These are phyloP conservation scores for Indicator indicator DNA, from an alignment of 2,113 vertebrate genomes.

Conservation along the genomic window DNA sequence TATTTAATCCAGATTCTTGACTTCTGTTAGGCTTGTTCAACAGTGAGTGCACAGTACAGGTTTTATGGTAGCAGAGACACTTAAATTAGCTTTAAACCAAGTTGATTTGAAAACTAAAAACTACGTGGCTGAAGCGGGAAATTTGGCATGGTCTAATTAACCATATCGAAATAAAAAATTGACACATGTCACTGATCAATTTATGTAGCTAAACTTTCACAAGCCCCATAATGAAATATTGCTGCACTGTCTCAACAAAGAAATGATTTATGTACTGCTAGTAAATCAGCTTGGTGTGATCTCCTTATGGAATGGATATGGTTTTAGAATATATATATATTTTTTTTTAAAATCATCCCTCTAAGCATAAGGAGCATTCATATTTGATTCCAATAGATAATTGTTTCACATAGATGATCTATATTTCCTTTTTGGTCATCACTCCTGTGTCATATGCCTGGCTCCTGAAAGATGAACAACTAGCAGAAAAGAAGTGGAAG, in stretches of 20 bases:
- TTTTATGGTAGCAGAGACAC: background rate
- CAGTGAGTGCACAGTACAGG: background rate
- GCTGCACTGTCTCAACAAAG: background rate
- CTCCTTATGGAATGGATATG: background rate
- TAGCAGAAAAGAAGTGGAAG: background rate
- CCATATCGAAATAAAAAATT: background rate
- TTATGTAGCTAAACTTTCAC: background rate
- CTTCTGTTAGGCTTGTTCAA: background rate
- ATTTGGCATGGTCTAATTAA: background rate
- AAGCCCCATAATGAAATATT: background rate
- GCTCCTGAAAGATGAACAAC: background rate
- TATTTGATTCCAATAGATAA: background rate
- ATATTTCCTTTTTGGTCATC: background rate
- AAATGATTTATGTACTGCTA: background rate
- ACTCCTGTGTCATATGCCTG: background rate
- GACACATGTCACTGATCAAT: background rate
- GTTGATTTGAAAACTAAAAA: background rate
- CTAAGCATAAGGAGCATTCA: background rate
- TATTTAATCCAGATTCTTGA: background rate
- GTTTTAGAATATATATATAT: background rate
- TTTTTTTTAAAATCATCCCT: background rate
- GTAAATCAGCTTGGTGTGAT: background rate
- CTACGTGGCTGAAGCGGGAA: background rate
- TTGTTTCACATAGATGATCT: background rate
- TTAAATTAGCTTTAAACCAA: background rate